Evolutionary conservation across 2,113 vertebrate species (phyloP).

Genomic region (Felis catus): DNA sequence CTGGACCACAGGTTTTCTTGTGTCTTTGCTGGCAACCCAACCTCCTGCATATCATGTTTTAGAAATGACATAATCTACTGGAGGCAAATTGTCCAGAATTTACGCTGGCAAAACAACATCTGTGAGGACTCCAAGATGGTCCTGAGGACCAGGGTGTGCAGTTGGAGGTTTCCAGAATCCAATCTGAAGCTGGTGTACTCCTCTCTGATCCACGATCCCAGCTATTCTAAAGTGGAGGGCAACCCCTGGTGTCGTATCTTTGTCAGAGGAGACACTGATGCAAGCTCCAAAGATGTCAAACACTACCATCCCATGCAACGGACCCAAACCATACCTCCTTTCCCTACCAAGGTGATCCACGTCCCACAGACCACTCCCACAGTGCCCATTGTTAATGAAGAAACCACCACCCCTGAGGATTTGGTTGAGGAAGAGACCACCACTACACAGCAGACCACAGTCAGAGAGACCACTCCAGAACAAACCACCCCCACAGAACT

Average conservation of each 20-base stretch:
- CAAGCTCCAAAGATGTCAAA: not conserved
- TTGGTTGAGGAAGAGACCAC: not conserved
- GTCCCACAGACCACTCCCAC: not conserved
- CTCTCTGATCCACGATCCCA: not conserved
- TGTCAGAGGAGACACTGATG: not conserved
- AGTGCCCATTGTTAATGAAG: not conserved
- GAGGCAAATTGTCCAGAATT: slow-evolving; percentile 87
- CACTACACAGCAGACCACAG: not conserved
- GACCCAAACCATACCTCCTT: not conserved
- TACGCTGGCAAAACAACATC: slow-evolving; percentile 87
- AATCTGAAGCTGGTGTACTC: slow-evolving; percentile 84
- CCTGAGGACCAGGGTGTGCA: slow-evolving; percentile 88
- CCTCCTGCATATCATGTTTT: slow-evolving; percentile 82
- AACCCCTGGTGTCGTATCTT: not conserved
- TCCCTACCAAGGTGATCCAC: not conserved
- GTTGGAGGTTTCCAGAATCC: slow-evolving; percentile 82
- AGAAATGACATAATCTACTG: slow-evolving; percentile 85
- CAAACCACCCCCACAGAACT: not conserved
- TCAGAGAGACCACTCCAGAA: not conserved
- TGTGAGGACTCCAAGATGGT: slow-evolving; percentile 83
- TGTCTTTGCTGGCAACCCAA: slow-evolving; percentile 86
- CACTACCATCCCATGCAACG: not conserved
- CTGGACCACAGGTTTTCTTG: slow-evolving; percentile 81
- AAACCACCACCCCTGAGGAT: not conserved
- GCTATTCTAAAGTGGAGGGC: not conserved